Evolutionary conservation across 2,888 invertebrate species (phyloP).

Genomic region (Lycophotia porphyrea): DNA sequence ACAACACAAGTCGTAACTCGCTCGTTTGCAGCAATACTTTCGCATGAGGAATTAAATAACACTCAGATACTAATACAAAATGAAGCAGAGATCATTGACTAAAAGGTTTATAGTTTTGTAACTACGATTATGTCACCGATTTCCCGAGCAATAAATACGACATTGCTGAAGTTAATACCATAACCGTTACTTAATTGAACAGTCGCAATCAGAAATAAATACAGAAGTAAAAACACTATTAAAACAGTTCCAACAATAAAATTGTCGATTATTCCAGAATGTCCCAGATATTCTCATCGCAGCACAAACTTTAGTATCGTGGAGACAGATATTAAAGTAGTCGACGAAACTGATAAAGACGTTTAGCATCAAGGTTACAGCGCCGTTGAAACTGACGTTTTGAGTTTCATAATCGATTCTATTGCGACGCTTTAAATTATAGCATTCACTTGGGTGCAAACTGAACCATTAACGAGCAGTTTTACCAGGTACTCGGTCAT

Average conservation of each 20-base stretch:
- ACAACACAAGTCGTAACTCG: too few relatives aligned
- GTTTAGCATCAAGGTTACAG: slow-evolving; percentile 18
- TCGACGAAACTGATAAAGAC: slow-evolving; percentile 3
- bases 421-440: not conserved
- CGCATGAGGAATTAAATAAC: not conserved
- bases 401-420: slow-evolving; percentile 40
- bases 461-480: not conserved
- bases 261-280: slow-evolving; percentile 1
- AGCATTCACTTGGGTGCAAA: not conserved
- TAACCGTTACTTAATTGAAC: not conserved
- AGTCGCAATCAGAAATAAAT: not conserved
- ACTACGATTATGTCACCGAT: too few relatives aligned
- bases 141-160: not conserved
- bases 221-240: not conserved
- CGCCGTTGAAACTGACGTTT: too few relatives aligned
- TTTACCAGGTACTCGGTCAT: not conserved
- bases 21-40: too few relatives aligned
- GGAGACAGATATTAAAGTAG: slow-evolving; percentile 36
- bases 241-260: not conserved
- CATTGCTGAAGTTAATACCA: slow-evolving; percentile 1
- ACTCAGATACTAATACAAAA: not conserved
- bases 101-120: not conserved
- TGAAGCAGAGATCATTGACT: not conserved
- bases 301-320: slow-evolving; percentile 23
- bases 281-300: slow-evolving; percentile 16